Conservation (phyloP, 2,113 vertebrate species). For the Antechinus flavipes region DNA sequence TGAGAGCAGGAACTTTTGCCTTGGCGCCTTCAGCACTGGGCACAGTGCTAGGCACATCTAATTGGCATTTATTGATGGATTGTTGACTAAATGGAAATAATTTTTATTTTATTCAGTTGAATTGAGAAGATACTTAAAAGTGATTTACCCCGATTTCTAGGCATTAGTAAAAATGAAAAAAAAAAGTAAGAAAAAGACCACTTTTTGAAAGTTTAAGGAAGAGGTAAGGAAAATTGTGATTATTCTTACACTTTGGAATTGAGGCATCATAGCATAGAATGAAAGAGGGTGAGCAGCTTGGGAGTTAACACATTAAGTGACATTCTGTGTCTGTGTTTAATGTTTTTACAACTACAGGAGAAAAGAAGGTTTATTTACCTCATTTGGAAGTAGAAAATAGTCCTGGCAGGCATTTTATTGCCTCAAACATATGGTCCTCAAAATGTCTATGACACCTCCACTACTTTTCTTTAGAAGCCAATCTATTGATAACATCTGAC, state of each 20-base stretch:
- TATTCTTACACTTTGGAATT: not conserved
- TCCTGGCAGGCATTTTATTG: slow-evolving; percentile 70
- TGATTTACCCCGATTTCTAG: not conserved
- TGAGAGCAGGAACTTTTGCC: not conserved
- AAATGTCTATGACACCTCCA: slow-evolving; percentile 68
- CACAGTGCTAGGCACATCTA: not conserved
- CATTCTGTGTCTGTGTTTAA: slow-evolving; percentile 36
- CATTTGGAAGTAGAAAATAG: slow-evolving; percentile 62
- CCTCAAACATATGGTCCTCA: slow-evolving; percentile 75
- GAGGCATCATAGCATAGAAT: slow-evolving; percentile 16
- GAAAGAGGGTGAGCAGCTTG: slow-evolving; percentile 22
- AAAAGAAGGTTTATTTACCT: slow-evolving; percentile 40
- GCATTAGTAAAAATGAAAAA: not conserved
- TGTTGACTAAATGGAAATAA: not conserved
- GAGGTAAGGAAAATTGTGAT: slow-evolving; percentile 11
- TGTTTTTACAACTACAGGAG: slow-evolving; percentile 55
- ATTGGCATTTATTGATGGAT: not conserved
- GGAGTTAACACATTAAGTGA: slow-evolving; percentile 5
- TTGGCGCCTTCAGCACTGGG: not conserved
- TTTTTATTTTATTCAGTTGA: slow-evolving; percentile 13
- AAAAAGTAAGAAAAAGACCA: not conserved
- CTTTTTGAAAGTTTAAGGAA: not conserved
- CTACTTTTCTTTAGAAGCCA: slow-evolving; percentile 67
- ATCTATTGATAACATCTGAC: slow-evolving; percentile 74
- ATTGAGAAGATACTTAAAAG: not conserved